Conservation (phyloP, 2,113 vertebrate genomes). For the Lagopus leucura region DNA sequence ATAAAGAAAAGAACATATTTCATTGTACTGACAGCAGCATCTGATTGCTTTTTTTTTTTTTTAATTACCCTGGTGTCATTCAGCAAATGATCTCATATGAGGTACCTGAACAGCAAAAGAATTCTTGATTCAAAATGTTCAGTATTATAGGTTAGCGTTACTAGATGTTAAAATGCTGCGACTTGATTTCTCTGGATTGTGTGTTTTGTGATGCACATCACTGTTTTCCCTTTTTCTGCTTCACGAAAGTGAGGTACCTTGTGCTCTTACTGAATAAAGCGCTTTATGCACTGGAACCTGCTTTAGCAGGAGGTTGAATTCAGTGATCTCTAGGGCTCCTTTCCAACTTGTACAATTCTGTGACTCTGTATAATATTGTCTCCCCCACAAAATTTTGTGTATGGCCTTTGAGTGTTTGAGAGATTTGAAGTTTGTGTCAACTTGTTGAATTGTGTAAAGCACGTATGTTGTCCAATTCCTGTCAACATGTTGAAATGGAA, state of each 20-base stretch:
- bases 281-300: neutral
- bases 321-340: too few relatives aligned
- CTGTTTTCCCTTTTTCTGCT: neutral
- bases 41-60: neutral
- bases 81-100: neutral
- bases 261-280: neutral
- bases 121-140: neutral
- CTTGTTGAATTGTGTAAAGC: neutral
- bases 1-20: neutral
- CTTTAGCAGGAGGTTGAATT: too few relatives aligned
- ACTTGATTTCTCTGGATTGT: neutral
- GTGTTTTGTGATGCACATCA: fast-evolving
- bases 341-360: too few relatives aligned
- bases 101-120: neutral
- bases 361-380: too few relatives aligned
- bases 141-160: neutral
- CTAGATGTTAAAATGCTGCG: neutral
- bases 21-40: neutral
- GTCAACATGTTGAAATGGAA: neutral
- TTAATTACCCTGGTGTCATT: neutral
- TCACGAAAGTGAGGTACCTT: neutral
- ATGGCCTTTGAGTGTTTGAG: neutral
- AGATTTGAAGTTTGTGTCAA: neutral
- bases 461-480: neutral
- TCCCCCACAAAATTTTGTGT: neutral